Conservation (phyloP, 1,140 invertebrate genomes). For the Lucilia cuprina region DNA sequence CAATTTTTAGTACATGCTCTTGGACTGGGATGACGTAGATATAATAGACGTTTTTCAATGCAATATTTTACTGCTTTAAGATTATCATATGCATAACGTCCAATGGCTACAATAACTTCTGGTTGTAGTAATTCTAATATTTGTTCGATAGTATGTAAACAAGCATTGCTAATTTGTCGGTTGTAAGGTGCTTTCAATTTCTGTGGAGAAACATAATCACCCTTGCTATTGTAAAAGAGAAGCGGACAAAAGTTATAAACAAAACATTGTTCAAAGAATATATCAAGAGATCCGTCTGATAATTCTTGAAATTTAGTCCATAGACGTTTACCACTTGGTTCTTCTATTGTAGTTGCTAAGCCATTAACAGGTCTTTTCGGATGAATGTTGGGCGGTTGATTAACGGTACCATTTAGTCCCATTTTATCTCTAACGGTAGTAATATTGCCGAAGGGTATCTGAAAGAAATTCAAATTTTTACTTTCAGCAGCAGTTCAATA, state of each 20-base stretch:
- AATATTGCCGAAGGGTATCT: slow-evolving; percentile 92
- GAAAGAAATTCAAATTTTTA: slow-evolving; percentile 38
- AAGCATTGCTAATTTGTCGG: slow-evolving; percentile 67
- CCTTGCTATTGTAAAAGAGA: slow-evolving; percentile 78
- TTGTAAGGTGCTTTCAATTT: slow-evolving; percentile 77
- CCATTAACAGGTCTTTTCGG: slow-evolving; percentile 75
- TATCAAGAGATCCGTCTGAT: slow-evolving; percentile 73
- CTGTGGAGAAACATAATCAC: slow-evolving; percentile 84
- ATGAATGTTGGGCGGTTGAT: slow-evolving; percentile 75
- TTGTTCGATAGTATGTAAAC: slow-evolving; percentile 72
- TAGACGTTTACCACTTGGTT: slow-evolving; percentile 84
- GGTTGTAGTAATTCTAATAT: slow-evolving; percentile 74
- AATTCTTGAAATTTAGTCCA: slow-evolving; percentile 81
- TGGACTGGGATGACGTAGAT: slow-evolving; percentile 86
- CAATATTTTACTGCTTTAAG: slow-evolving; percentile 65
- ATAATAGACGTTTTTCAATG: slow-evolving; percentile 68
- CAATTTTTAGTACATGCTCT: slow-evolving; percentile 81
- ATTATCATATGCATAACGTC: slow-evolving; percentile 79
- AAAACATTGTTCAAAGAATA: slow-evolving; percentile 80
- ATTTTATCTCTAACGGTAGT: slow-evolving; percentile 80
- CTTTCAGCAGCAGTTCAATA: too few relatives aligned
- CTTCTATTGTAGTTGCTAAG: slow-evolving; percentile 77
- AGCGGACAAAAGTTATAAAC: slow-evolving; percentile 91
- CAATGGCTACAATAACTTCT: slow-evolving; percentile 79
- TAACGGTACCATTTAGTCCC: slow-evolving; percentile 73